Evolutionary conservation across 2,888 invertebrate species (phyloP), one percentile per base, ranked within the genome.

Genomic region (Spicauda simplicius): DNA sequence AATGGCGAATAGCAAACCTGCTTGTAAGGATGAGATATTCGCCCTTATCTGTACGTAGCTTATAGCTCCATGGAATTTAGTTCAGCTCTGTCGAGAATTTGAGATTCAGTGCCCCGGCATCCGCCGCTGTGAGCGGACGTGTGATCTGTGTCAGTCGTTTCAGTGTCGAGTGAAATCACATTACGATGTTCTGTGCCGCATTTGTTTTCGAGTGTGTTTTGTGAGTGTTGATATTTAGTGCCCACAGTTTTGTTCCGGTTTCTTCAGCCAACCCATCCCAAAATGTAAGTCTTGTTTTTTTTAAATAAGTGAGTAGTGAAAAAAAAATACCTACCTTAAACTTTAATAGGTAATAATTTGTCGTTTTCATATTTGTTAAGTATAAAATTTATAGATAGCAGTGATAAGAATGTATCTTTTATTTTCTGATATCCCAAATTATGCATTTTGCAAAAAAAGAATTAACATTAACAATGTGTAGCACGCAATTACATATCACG

Each of bases 181-280:
- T 83, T 84, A 84, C 90, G 89, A 90, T 88, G 88, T 82, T 80
- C 74, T 80, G 85, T 85, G 85, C 72, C 76, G 79, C 80, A 79
- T 78, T 77, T 74, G 77, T 76, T 79, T 80, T 74, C 69, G 80
- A 78, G 83, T 84, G 86, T 82, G 80, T 76, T 76, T 77, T 76
- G 83, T 88, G 88, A 82, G 82, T 82, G 83, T 73, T 78, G 72
- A 69, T 72, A 56, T 67, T 61, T 56, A 25, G 78, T 68, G 57
- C n/a, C 53, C 53, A 50, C 33, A 80, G 80, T 68, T 73, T 73
- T 73, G 71, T 76, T 78, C 74, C 75, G 70, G 74, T 73, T 55
- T 18, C 20, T n/a, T 18, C 59, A n/a, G 54, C 16, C 20, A 48
- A 54, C 18, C 54, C 30, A 33, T 19, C 58, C 18, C 66, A 84